Conservation (phyloP, 2,113 vertebrate species). For the Xiphophorus maculatus region DNA sequence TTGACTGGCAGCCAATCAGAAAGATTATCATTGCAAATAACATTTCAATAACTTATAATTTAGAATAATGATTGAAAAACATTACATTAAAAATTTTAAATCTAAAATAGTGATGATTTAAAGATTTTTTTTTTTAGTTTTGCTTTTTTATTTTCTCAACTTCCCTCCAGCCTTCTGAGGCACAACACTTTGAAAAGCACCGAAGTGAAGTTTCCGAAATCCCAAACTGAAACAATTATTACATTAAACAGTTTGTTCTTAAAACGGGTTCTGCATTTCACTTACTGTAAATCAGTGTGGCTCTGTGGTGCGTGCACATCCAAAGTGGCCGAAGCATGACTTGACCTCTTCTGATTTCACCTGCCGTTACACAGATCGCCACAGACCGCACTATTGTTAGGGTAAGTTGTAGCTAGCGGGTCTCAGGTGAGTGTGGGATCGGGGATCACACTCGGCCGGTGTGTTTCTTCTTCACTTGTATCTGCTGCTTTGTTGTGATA, state of each 20-base stretch:
- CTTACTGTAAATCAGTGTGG: constrained; percentile 8
- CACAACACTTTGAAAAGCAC: too few relatives aligned
- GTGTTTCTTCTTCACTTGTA: constrained; percentile 71
- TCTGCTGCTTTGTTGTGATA: constrained; percentile 69
- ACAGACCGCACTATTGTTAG: constrained; percentile 82
- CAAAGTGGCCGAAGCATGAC: constrained; percentile 42
- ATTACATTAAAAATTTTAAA: too few relatives aligned
- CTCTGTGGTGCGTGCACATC: constrained; percentile 18
- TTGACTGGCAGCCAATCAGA: too few relatives aligned
- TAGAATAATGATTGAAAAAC: too few relatives aligned
- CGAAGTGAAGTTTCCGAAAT: neutral
- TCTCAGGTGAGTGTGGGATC: constrained; percentile 74
- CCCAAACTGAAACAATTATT: neutral
- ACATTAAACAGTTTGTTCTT: neutral
- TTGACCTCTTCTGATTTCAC: constrained; percentile 74
- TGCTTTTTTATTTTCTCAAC: too few relatives aligned
- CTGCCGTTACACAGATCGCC: constrained; percentile 78
- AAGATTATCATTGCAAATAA: too few relatives aligned
- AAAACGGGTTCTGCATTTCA: neutral
- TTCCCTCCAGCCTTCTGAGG: too few relatives aligned
- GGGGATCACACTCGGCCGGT: constrained; percentile 57
- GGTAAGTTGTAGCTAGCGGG: constrained; percentile 80
- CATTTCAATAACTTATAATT: too few relatives aligned
- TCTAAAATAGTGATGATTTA: too few relatives aligned
- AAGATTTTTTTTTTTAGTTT: too few relatives aligned